Evolutionary conservation across 30 jellyfish, hydroid and myxozoan genomes (phyloP), one percentile per base, ranked within the genome.

Genomic region (Rhopilema esculentum): DNA sequence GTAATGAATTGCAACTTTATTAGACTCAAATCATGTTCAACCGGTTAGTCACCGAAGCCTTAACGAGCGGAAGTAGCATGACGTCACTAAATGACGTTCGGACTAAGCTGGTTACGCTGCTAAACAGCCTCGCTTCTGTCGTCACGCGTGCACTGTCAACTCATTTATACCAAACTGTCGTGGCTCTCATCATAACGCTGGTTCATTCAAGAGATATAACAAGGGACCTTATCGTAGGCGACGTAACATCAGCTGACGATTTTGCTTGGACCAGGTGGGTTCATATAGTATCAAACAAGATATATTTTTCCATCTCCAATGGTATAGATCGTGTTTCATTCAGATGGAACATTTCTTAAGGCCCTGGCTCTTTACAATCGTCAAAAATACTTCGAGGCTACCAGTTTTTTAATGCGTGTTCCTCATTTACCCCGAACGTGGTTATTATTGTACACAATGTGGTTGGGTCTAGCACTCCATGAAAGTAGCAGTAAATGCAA

Each of bases 141-240:
- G 89, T 71, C 26, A 69, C 85, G 9, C 70, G 51, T 12, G 73
- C 89, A 16, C 68, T 73, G 77, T 30, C 89, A 25, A 78, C 74
- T 8, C 88, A 86, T 66, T 49, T 69, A 22, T 64, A 82, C 77
- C 88, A 91, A 31, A 72, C 87, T 1, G 84, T 79, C 20, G 96
- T 91, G 27, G 92, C 96, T 25, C 78, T 91, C 19, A 86, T 91
- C 53, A 91, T 91, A n/a, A 74, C 77, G 62, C 72, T 91, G 77
- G 98, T 91, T 4, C 98, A 91, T 61, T 27, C 92, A 48, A 77
- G 98, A 74, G 98, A 91, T 49, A 91, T 86, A 40, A 86, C 78
- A 53, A 61, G 49, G 29, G 75, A 62, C n/a, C 92, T 91, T 21
- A 85, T 91, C 20, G 72, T 48, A 18, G 79, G 64, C 0, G 23